Evolutionary conservation across 2,113 vertebrate species (phyloP), one percentile per base, ranked within the genome.

Genomic region (Sus scrofa): DNA sequence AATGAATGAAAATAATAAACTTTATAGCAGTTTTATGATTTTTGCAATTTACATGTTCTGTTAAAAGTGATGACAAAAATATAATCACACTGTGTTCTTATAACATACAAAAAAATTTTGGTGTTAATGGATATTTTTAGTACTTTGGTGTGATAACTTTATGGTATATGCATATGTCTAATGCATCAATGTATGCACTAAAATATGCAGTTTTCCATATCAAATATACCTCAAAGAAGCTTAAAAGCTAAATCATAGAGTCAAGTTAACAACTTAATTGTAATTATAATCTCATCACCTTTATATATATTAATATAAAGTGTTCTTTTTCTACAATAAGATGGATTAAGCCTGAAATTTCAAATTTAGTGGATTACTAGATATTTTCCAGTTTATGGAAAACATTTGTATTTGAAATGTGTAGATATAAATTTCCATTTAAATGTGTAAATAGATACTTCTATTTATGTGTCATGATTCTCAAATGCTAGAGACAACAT

Each of bases 341-440:
- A 37, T 63, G 8, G 3, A 74, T 88, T 93, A 75, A 94, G 30
- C 18, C 44, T 96, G 24, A 95, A 89, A 79, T 63, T 32, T 84
- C 1, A 96, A 82, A 84, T 87, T 87, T 87, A n/a, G 26, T 52
- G 6, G 50, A 63, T 32, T 68, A 14, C 0, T 63, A 1, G 3
- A 37, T 85, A 78, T 83, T 93, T 85, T 91, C 24, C 10, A 83
- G 6, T 52, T 37, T 20, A 52, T 83, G 15, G 1, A 91, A 92
- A 93, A 88, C 78, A 16, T 22, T 34, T 83, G 9, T 54, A 44
- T 22, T 83, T 15, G 34, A 95, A 95, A 82, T 73, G 54, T 86
- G 0, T 85, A 88, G 18, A 63, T 2, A 82, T 1, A 92, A 84
- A 58, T 93, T 85, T 97, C 8, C 39, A 75, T 27, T 85, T 89